phyloP scores from a whole-genome alignment of 2,888 invertebrate genomes.

The Cremastobaeus sp. region DNA sequence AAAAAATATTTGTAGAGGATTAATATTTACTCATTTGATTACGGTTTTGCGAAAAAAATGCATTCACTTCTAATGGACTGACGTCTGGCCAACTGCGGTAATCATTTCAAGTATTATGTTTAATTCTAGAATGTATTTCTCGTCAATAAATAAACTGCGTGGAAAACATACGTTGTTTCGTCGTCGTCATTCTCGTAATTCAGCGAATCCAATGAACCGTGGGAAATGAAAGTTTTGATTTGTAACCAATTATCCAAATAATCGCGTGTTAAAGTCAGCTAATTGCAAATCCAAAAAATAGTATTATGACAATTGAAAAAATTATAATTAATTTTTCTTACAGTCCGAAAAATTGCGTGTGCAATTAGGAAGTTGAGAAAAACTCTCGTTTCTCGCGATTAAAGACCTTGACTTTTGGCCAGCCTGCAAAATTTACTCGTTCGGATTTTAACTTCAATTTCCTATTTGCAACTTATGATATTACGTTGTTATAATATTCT shows the following conservation, averaged over 20 bases:
- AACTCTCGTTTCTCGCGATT: too few relatives aligned
- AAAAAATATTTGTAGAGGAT: not conserved
- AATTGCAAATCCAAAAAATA: not conserved
- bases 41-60: slow-evolving; percentile 87
- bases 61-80: slow-evolving; percentile 88
- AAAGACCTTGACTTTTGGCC: too few relatives aligned
- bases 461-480: too few relatives aligned
- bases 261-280: not conserved
- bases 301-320: too few relatives aligned
- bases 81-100: slow-evolving; percentile 84
- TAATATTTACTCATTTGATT: slow-evolving; percentile 87
- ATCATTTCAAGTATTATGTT: slow-evolving; percentile 26
- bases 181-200: slow-evolving; percentile 31
- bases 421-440: too few relatives aligned
- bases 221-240: slow-evolving; percentile 1
- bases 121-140: not conserved
- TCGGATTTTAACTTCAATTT: too few relatives aligned
- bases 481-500: slow-evolving; percentile 40
- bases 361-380: too few relatives aligned
- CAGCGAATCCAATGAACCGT: slow-evolving; percentile 24
- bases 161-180: slow-evolving; percentile 21
- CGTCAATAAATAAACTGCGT: not conserved
- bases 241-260: slow-evolving; percentile 19
- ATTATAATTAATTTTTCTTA: too few relatives aligned
- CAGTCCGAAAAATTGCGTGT: too few relatives aligned